Evolutionary conservation across 1,140 invertebrate species (phyloP).

Genomic region (Bombus ignitus): DNA sequence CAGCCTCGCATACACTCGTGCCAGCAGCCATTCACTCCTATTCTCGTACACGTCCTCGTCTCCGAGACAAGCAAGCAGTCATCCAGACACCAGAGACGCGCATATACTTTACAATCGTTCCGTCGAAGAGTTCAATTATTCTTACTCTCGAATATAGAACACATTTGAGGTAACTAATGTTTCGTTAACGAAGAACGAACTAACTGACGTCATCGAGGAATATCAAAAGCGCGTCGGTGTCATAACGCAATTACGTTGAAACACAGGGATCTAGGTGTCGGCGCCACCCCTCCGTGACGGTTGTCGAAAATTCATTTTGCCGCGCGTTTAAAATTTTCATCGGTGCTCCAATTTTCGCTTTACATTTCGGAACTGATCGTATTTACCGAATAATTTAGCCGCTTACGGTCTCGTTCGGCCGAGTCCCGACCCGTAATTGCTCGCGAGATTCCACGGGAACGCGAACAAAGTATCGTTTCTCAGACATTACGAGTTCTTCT

Average conservation of each 20-base stretch:
- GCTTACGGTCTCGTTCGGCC: neutral
- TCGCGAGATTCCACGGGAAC: neutral
- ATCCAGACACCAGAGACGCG: constrained; percentile 26
- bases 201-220: constrained; percentile 43
- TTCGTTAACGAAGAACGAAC: constrained; percentile 36
- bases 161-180: constrained; percentile 12
- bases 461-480: neutral
- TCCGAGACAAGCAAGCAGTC: constrained; percentile 12
- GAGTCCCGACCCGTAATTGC: neutral
- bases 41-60: constrained; percentile 28
- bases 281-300: constrained; percentile 40
- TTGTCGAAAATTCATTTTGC: constrained; percentile 45
- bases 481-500: neutral
- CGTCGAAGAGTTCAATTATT: neutral
- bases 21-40: constrained; percentile 15
- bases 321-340: constrained; percentile 52
- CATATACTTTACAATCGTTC: neutral
- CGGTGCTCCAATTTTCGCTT: constrained; percentile 45
- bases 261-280: constrained; percentile 42
- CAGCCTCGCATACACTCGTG: constrained; percentile 6
- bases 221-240: constrained; percentile 46
- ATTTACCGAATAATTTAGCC: constrained; percentile 5
- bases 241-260: constrained; percentile 57
- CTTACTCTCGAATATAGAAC: neutral
- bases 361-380: constrained; percentile 6